phyloP scores from a whole-genome alignment of 2,113 vertebrate species.

The Motacilla tschutschensis region DNA sequence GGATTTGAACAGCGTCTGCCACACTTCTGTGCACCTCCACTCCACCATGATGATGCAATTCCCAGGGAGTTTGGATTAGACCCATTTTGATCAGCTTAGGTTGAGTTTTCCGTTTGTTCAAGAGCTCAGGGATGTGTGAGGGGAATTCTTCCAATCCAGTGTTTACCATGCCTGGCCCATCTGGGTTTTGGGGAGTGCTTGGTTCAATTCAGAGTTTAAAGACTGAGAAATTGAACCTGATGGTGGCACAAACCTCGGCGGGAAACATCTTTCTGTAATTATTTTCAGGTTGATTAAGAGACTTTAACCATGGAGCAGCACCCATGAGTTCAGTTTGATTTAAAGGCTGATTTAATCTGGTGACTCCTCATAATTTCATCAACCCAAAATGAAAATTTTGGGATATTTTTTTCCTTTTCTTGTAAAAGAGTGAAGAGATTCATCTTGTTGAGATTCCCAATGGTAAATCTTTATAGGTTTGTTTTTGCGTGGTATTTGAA shows the following conservation, averaged over 20 bases:
- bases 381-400: neutral
- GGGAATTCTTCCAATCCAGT: neutral
- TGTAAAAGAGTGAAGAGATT: neutral
- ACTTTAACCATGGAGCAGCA: neutral
- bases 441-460: neutral
- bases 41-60: rapidly evolving
- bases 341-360: constrained; percentile 19
- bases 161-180: constrained; percentile 8
- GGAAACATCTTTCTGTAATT: constrained; percentile 55
- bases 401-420: neutral
- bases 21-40: neutral
- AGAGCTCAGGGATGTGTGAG: neutral
- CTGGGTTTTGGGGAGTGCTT: constrained; percentile 46
- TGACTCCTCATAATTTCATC: neutral
- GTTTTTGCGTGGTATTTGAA: neutral
- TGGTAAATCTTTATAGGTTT: neutral
- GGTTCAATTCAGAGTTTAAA: constrained; percentile 67
- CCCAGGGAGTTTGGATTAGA: neutral
- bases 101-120: neutral
- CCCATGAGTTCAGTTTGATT: neutral
- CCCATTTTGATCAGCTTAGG: neutral
- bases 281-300: constrained; percentile 60
- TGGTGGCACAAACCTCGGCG: constrained; percentile 47
- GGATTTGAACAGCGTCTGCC: neutral
- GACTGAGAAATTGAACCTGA: constrained; percentile 64